Conservation (phyloP, 2,113 vertebrate genomes). For the Onychorhynchus coronatus region DNA sequence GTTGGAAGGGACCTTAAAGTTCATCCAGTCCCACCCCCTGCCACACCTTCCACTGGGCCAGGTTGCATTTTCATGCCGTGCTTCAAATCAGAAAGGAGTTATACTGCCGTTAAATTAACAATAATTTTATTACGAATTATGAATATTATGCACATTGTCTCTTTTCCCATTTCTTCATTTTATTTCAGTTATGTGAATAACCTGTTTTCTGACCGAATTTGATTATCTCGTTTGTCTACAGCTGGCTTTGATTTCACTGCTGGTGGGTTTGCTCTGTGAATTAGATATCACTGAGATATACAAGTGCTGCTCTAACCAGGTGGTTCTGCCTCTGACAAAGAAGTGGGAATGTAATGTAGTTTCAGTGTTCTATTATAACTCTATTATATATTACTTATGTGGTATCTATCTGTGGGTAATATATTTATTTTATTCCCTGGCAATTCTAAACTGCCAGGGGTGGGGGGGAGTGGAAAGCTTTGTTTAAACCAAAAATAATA, state of each 20-base stretch:
- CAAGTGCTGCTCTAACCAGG: not conserved
- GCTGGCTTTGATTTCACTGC: not conserved
- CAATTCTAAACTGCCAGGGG: not conserved
- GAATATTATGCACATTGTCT: accelerated
- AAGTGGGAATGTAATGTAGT: not conserved
- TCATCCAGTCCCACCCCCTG: not conserved
- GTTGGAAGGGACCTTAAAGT: not conserved
- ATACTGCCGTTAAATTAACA: accelerated
- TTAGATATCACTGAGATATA: not conserved
- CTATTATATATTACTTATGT: constrained; percentile 1
- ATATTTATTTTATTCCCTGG: constrained; percentile 16
- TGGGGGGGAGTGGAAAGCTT: not conserved
- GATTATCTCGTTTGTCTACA: not conserved
- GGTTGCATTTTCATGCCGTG: not conserved
- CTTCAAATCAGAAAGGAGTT: too few species aligned
- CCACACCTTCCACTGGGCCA: not conserved
- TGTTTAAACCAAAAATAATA: not conserved
- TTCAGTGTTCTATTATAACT: constrained; percentile 17
- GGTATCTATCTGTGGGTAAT: not conserved
- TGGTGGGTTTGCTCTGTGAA: not conserved
- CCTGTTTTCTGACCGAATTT: not conserved
- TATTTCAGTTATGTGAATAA: not conserved
- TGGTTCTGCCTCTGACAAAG: not conserved
- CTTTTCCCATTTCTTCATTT: not conserved
- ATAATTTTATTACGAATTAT: accelerated